Evolutionary conservation across 2,888 invertebrate genomes (phyloP).

Genomic region (Timema cristinae): DNA sequence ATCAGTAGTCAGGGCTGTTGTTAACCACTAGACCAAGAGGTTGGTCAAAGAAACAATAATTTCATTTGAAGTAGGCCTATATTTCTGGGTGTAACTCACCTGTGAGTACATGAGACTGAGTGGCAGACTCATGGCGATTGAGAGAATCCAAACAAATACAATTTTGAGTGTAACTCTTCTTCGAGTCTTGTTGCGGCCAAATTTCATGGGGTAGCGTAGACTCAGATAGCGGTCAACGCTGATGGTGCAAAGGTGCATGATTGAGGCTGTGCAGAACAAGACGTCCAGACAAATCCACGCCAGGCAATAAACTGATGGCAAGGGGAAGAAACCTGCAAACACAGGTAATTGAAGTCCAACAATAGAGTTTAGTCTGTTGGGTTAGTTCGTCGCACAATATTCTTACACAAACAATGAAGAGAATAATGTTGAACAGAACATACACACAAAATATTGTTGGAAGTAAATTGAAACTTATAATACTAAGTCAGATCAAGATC

Average conservation of each 20-base stretch:
- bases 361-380: too few species aligned
- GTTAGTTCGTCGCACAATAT: too few species aligned
- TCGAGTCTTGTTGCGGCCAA: conserved; percentile 83
- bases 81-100: conserved; percentile 60
- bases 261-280: conserved; percentile 93
- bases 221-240: conserved; percentile 93
- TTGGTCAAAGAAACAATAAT: too few species aligned
- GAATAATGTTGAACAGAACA: too few species aligned
- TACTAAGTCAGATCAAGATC: too few species aligned
- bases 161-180: conserved; percentile 85
- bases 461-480: too few species aligned
- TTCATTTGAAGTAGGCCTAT: too few species aligned
- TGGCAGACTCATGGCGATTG: conserved; percentile 87
- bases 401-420: too few species aligned
- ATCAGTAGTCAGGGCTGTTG: too few species aligned
- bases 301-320: conserved; percentile 81
- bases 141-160: conserved; percentile 87
- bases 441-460: too few species aligned
- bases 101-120: conserved; percentile 84
- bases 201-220: conserved; percentile 88
- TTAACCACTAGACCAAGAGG: too few species aligned
- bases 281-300: conserved; percentile 95
- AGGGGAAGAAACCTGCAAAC: conserved; percentile 73
- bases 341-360: too few species aligned
- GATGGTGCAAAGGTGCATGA: conserved; percentile 95